Conservation (phyloP, 92 coral and sea anemone genomes). For the Paramuricea clavata region DNA sequence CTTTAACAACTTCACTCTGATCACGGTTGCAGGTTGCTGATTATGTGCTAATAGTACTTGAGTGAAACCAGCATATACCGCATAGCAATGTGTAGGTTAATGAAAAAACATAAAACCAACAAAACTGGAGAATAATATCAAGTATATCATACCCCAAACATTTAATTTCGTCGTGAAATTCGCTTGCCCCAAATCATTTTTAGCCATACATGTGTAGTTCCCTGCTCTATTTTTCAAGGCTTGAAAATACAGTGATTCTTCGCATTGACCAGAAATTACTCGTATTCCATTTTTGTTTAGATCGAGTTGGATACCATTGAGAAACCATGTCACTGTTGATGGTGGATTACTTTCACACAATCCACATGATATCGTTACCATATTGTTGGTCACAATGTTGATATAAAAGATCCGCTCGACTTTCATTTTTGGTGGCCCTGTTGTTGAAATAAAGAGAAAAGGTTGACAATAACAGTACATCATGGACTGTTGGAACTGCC, state of each 20-base stretch:
- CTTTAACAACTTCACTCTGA: no score
- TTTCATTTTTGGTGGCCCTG: constrained; percentile 8
- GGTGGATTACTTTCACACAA: constrained; percentile 21
- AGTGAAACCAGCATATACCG: no score
- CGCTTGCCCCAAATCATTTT: constrained; percentile 8
- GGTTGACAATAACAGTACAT: neutral
- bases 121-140: neutral
- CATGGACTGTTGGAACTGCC: no score
- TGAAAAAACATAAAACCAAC: neutral
- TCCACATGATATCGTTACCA: neutral
- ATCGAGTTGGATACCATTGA: neutral
- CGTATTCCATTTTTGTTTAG: neutral
- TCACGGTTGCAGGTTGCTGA: no score
- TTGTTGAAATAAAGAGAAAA: neutral
- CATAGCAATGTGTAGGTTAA: no score
- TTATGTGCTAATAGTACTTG: no score
- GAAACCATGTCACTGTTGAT: neutral
- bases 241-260: constrained; percentile 15
- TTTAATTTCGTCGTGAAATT: neutral
- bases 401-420: neutral
- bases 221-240: neutral
- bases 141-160: neutral
- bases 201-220: neutral
- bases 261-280: neutral
- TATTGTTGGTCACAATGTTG: neutral